phyloP scores from a whole-genome alignment of 2,113 vertebrate genomes.

The Bettongia penicillata region DNA sequence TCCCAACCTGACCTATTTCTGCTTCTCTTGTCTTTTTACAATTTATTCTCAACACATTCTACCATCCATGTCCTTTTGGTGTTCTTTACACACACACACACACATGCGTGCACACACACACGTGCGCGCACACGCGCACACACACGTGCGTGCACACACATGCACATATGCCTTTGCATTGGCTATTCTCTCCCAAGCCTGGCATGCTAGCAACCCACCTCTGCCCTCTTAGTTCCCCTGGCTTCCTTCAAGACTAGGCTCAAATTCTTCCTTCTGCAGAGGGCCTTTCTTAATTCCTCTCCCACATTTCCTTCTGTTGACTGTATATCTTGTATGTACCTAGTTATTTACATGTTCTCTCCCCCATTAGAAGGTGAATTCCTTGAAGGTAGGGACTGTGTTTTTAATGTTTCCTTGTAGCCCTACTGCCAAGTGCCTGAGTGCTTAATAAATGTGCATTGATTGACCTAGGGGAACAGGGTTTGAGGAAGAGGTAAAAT shows the following conservation, averaged over 20 bases:
- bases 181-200: background rate
- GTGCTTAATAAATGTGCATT: background rate
- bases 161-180: background rate
- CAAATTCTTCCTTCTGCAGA: background rate
- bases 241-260: background rate
- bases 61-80: background rate
- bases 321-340: background rate
- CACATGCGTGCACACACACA: no score
- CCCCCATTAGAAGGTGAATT: background rate
- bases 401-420: background rate
- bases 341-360: background rate
- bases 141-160: background rate
- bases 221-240: background rate
- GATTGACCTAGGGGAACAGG: background rate
- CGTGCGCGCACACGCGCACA: background rate
- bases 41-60: background rate
- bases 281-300: background rate
- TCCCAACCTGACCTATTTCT: background rate
- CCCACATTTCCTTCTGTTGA: background rate
- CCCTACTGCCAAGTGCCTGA: background rate
- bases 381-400: no score
- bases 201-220: background rate
- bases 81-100: background rate
- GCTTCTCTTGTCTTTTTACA: background rate
- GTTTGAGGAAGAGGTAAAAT: background rate